Base-by-base conservation (phyloP, 2,113 vertebrate genomes). In the Forbesichthys papilliferus region DNA sequence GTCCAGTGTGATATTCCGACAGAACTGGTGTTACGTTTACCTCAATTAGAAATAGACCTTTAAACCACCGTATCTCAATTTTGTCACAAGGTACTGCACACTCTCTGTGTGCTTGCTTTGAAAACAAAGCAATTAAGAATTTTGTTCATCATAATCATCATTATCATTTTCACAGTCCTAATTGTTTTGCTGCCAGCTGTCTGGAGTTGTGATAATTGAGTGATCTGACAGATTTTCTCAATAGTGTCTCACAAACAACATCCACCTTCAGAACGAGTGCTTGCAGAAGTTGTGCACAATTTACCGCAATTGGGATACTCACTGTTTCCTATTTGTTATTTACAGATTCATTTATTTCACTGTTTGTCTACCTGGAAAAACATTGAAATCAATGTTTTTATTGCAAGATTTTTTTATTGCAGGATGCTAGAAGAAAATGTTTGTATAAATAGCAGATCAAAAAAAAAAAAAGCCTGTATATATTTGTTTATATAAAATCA, bases 151-250 rank as follows among this genome's bases (percentile, higher is more conserved):
- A 91, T 91, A 88, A 92, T 90, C 85, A 91, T 89, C 90, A 92
- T 93, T 90, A 92, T 89, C 79, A 89, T 90, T 87, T 84, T 90
- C 89, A 74, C 89, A 84, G 80, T 85, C 85, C 82, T 92, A 92
- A 93, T 91, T 87, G 89, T 92, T 86, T 85, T 46, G 75, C 89
- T 90, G 92, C 92, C 91, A 93, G 92, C 91, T 92, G 90, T 92
- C 89, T 90, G 46, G 65, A 86, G 83, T 84, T 84, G 81, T 73
- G 87, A 83, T 88, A 91, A 92, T 91, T 90, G 88, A 93, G 89
- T 89, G 83, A 92, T 92, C 82, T 90, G 89, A 85, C 88, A 88
- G 73, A 88, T 90, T 92, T 89, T 87, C 86, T 84, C 82, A 83
- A 76, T 75, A 73, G 83, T 49, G 81, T 81, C 84, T 79, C 78